phyloP scores from a whole-genome alignment of 2,888 invertebrate genomes.

The Anorthoa munda region DNA sequence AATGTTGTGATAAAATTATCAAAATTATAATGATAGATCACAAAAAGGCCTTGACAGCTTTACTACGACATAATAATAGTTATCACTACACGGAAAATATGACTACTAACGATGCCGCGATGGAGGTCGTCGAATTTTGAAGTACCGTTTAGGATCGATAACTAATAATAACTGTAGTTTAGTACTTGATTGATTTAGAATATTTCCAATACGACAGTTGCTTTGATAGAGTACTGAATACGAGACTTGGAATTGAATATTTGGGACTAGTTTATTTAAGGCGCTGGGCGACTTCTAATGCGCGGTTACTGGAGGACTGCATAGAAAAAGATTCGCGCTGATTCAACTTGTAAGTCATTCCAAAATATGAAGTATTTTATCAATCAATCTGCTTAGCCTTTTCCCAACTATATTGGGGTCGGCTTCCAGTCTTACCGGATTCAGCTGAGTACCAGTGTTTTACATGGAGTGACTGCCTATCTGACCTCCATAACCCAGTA shows the following conservation, averaged over 20 bases:
- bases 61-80: neutral
- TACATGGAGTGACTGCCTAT: too few species aligned
- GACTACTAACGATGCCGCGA: slow-evolving; percentile 3
- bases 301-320: too few species aligned
- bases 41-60: neutral
- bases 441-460: too few species aligned
- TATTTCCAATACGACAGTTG: neutral
- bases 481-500: too few species aligned
- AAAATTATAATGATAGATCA: neutral
- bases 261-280: slow-evolving; percentile 2
- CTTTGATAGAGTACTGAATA: neutral
- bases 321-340: too few species aligned
- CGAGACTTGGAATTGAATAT: neutral
- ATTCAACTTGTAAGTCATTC: too few species aligned
- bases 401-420: too few species aligned
- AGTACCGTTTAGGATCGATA: slow-evolving; percentile 27
- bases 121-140: slow-evolving; percentile 19
- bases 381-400: too few species aligned
- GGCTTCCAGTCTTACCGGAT: too few species aligned
- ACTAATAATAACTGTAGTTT: neutral
- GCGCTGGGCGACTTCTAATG: too few species aligned
- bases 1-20: neutral
- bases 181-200: slow-evolving; percentile 11
- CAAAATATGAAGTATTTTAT: too few species aligned
- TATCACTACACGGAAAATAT: slow-evolving; percentile 1